phyloP scores from a whole-genome alignment of 2,797 vertebrate species.

The Apodemus agrarius region DNA sequence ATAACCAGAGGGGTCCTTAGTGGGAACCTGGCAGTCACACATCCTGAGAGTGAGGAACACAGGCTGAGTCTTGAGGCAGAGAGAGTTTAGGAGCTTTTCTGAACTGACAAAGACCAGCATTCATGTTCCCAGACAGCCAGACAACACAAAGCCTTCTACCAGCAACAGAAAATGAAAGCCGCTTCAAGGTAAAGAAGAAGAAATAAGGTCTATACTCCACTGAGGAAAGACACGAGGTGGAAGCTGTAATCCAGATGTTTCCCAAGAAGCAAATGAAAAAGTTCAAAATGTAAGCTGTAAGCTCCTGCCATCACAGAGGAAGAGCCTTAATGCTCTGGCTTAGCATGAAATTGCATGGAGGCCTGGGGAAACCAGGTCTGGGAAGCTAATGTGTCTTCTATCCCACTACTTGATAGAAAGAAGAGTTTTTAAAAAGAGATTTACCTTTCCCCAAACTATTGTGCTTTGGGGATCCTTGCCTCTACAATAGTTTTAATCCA shows the following conservation, averaged over 20 bases:
- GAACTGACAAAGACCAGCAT: background rate
- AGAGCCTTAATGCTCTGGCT: conserved; percentile 47
- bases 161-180: conserved; percentile 47
- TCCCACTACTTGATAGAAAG: background rate
- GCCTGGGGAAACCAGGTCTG: conserved; percentile 3
- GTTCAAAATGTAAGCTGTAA: conserved; percentile 62
- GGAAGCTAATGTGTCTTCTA: background rate
- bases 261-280: conserved; percentile 63
- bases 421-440: conserved; percentile 27
- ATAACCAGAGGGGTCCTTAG: background rate
- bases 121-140: conserved; percentile 6
- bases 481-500: background rate
- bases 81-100: background rate
- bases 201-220: conserved; percentile 21
- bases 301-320: conserved; percentile 22
- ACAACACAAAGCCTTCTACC: conserved; percentile 35
- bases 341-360: conserved; percentile 17
- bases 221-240: conserved; percentile 61
- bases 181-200: conserved; percentile 43
- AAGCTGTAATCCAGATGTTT: conserved; percentile 76
- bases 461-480: background rate
- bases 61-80: background rate
- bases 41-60: background rate
- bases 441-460: background rate
- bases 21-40: background rate